Base-by-base conservation (phyloP, 2,113 vertebrate genomes). In the Urocynchramus pylzowi region DNA sequence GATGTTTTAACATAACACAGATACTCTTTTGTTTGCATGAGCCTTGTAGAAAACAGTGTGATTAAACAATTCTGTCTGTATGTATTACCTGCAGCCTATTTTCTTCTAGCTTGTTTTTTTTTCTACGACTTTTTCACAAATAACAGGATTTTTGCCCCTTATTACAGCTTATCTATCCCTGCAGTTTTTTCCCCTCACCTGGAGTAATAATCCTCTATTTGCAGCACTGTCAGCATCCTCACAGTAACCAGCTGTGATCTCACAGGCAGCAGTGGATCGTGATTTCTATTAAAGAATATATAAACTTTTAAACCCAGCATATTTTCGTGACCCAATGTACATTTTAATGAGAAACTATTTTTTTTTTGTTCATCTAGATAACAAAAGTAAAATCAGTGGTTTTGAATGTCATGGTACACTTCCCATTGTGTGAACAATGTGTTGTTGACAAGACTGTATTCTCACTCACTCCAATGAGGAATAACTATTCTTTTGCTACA, bases 161-260 rank as follows among this genome's bases (percentile, higher is more conserved):
- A 71, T 87, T 90, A 37, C 63, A 94, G 47, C 45, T 93, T 85
- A 95, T 92, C 69, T 93, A 4, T 69, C 74, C 45, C 77, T 91
- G 35, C 75, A 85, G 35, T 73, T 94, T 93, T 91, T 84, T 53
- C 12, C 47, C n/a, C 59, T 91, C 84, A 94, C 75, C 71, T 91
- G 39, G 47, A 77, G 57, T 87, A 90, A 81, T 94, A 96, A 93
- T 96, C 61, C 57, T 87, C 89, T 92, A 41, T 90, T 92, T 97
- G 63, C 76, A 68, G 75, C 53, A 42, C 60, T 69, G 84, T 94
- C 89, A 96, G 80, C 71, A 69, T 94, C 70, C 78, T 80, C 54
- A 41, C 49, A 76, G 83, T 81, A 94, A 90, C 64, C 68, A 83
- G 64, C 90, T 94, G 53, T 19, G 23, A 83, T 92, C 61, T 90